Evolutionary conservation across 2,113 vertebrate species (phyloP), one percentile per base, ranked within the genome.

Genomic region (Indri indri): DNA sequence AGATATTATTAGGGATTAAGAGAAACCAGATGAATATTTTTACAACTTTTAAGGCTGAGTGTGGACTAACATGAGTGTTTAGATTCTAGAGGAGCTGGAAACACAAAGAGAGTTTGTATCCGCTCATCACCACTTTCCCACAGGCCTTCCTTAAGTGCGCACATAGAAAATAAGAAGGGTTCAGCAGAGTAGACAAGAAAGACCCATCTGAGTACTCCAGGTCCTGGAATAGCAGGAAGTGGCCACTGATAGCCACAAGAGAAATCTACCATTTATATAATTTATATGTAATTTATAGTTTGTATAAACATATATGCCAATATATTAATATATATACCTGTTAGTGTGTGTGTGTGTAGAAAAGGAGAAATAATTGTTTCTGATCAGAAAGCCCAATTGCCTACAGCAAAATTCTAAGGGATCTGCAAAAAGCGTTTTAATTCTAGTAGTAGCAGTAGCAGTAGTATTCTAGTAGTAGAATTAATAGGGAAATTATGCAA

Each of bases 191-290:
- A 47, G 65, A 7, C 10, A 85, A 23, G 8, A 54, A 68, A 96
- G 34, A 45, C 0, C 0, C 16, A 68, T 52, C 8, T 61, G 54
- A 68, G 22, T 3, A n/a, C 0, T 57, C 10, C 20, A 61, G 11
- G 12, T 74, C 5, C 57, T 66, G 25, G 6, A 65, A 45, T 17
- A 42, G 45, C 45, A 77, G 13, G 9, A 84, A 77, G 14, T 63
- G 34, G 11, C 30, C 9, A 73, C 1, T 7, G 20, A 71, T 20
- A 10, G 3, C 20, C 54, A 34, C 17, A 2, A 63, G 85, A 93
- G 16, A 76, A 84, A 37, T 32, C 17, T 3, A 16, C 84, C 47
- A 57, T 52, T 18, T 37, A 32, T 17, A 42, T 91, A 57, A 77
- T 77, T 47, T 50, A 27, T 25, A 32, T 70, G 61, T 66, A 77